Conservation (phyloP, 2,797 vertebrate genomes). For the Intellagama lesueurii region DNA sequence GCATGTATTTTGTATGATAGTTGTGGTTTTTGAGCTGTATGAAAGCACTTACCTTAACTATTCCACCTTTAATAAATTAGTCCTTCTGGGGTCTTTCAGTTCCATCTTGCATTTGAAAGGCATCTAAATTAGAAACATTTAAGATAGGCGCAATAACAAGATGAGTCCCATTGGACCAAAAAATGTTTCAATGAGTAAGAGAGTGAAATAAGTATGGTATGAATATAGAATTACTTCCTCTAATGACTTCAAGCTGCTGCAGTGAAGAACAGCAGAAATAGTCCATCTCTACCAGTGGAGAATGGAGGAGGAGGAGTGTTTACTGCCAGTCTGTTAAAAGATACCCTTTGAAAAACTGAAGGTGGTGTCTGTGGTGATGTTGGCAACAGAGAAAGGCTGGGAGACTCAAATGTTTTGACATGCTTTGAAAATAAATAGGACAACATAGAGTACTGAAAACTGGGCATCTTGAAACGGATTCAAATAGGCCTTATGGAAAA, state of each 20-base stretch:
- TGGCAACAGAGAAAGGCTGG: not conserved
- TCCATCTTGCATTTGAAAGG: constrained; percentile 41
- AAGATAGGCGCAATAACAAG: constrained; percentile 23
- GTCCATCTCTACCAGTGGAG: not conserved
- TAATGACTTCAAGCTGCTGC: not conserved
- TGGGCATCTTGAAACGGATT: too few relatives aligned
- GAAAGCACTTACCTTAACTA: constrained; percentile 50
- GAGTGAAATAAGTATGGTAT: not conserved
- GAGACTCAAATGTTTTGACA: not conserved
- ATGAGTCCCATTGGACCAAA: constrained; percentile 29
- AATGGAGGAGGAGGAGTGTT: not conserved
- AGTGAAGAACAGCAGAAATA: not conserved
- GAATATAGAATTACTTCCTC: constrained; percentile 1
- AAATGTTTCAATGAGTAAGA: constrained; percentile 17
- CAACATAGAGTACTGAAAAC: not conserved
- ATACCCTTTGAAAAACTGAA: not conserved
- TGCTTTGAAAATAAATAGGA: not conserved
- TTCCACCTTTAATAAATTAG: constrained; percentile 44
- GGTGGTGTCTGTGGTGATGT: not conserved
- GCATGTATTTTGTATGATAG: constrained; percentile 55
- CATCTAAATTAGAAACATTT: constrained; percentile 41
- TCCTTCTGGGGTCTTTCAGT: constrained; percentile 16
- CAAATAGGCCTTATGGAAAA: too few relatives aligned
- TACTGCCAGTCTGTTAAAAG: not conserved
- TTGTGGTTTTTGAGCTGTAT: constrained; percentile 52